Conservation (phyloP, 1,140 invertebrate genomes). For the Habropoda laboriosa region DNA sequence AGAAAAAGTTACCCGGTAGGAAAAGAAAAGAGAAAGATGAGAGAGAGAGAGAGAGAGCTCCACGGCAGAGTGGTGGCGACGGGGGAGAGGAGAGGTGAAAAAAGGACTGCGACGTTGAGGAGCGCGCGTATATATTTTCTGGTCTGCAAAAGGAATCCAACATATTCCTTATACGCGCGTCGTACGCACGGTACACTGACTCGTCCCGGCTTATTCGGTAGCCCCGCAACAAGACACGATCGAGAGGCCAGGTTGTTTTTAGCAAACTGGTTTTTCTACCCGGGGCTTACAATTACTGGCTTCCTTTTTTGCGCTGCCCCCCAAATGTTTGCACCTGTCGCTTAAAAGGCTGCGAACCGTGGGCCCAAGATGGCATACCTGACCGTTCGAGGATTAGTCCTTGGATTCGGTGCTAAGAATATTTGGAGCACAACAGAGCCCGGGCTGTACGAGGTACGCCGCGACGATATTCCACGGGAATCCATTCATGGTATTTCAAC, state of each 20-base stretch:
- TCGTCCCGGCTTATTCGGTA: conserved; percentile 69
- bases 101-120: background rate
- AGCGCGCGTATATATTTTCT: conserved; percentile 18
- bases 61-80: too few relatives aligned
- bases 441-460: too few relatives aligned
- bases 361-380: conserved; percentile 37
- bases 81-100: too few relatives aligned
- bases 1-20: too few relatives aligned
- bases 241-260: conserved; percentile 71
- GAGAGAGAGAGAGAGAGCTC: background rate
- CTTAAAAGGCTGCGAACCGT: conserved; percentile 63
- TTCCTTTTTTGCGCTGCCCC: conserved; percentile 60
- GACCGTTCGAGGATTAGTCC: conserved; percentile 33
- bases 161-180: conserved; percentile 50
- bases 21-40: background rate
- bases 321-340: conserved; percentile 70
- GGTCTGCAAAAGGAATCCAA: conserved; percentile 40
- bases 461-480: background rate
- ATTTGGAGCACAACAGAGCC: conserved; percentile 1
- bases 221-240: conserved; percentile 65
- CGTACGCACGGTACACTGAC: conserved; percentile 59
- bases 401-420: conserved; percentile 11
- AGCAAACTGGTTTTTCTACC: conserved; percentile 74
- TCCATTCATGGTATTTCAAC: conserved; percentile 13
- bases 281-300: conserved; percentile 64